Evolutionary conservation across 37 sponge, comb jelly and placozoan genomes (phyloP).

Genomic region (Ephydatia muelleri): DNA sequence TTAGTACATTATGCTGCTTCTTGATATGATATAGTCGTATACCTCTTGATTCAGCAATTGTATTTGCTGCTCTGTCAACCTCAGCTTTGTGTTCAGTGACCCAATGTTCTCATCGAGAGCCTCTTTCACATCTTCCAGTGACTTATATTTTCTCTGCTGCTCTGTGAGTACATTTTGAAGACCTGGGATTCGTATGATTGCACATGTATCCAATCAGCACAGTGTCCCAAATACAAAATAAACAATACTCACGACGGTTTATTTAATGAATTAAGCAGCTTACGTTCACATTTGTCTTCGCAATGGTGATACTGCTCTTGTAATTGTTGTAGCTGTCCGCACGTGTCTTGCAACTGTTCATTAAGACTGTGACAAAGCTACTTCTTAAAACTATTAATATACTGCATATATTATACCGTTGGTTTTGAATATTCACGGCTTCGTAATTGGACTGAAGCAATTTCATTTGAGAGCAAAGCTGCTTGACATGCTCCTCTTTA

Average conservation of each 20-base stretch:
- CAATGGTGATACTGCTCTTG: neutral
- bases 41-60: neutral
- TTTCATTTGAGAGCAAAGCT: neutral
- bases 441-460: neutral
- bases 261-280: neutral
- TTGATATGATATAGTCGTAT: neutral
- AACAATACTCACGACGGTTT: neutral
- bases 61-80: neutral
- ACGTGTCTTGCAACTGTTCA: neutral
- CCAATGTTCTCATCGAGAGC: neutral
- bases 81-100: neutral
- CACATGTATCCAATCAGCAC: neutral
- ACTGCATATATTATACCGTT: neutral
- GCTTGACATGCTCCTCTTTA: neutral
- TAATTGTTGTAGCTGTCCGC: neutral
- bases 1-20: neutral
- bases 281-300: neutral
- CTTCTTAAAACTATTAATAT: neutral
- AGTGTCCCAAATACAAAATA: neutral
- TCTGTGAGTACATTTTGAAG: neutral
- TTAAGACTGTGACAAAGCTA: neutral
- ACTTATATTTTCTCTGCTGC: neutral
- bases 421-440: neutral
- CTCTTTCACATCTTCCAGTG: conserved; percentile 2
- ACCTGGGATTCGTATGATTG: neutral